Percentiles rank a stretch among this genome's conserved stretches.
phyloP scores from a whole-genome alignment of 2,797 vertebrate species.

The Crenichthys baileyi region DNA sequence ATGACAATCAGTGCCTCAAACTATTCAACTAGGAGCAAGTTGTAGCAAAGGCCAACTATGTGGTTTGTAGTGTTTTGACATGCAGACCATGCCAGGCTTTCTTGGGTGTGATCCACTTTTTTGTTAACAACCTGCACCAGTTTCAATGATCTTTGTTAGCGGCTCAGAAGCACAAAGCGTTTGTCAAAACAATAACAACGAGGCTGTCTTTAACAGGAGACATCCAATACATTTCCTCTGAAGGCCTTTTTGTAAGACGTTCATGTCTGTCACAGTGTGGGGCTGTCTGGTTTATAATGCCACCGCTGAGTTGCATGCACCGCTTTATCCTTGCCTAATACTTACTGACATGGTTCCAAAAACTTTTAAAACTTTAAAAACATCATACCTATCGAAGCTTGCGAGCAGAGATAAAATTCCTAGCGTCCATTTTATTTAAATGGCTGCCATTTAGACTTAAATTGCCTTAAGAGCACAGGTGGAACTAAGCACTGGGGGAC shows the following conservation, averaged over 20 bases:
- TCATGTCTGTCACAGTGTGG: background rate
- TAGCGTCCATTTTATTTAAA: background rate
- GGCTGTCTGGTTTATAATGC: background rate
- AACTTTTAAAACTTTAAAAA: background rate
- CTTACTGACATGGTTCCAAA: background rate
- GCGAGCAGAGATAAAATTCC: background rate
- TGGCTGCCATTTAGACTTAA: background rate
- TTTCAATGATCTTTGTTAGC: slow-evolving; percentile 21
- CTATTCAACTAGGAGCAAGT: slow-evolving; percentile 70
- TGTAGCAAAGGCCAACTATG: slow-evolving; percentile 78
- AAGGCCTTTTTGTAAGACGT: background rate
- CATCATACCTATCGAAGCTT: background rate
- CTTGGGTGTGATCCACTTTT: slow-evolving; percentile 67
- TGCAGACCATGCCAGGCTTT: slow-evolving; percentile 59
- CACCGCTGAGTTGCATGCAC: background rate
- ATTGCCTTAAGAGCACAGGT: background rate
- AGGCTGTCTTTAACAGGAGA: slow-evolving; percentile 5
- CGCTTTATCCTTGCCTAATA: background rate
- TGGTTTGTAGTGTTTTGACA: slow-evolving; percentile 75
- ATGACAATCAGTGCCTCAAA: slow-evolving; percentile 63
- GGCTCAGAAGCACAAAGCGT: slow-evolving; percentile 10
- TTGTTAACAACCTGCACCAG: slow-evolving; percentile 67
- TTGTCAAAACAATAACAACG: slow-evolving; percentile 35
- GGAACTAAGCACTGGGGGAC: background rate
- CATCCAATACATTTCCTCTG: slow-evolving; percentile 8